Conservation (phyloP, 2,888 invertebrate genomes). For the Hypomecis punctinalis region DNA sequence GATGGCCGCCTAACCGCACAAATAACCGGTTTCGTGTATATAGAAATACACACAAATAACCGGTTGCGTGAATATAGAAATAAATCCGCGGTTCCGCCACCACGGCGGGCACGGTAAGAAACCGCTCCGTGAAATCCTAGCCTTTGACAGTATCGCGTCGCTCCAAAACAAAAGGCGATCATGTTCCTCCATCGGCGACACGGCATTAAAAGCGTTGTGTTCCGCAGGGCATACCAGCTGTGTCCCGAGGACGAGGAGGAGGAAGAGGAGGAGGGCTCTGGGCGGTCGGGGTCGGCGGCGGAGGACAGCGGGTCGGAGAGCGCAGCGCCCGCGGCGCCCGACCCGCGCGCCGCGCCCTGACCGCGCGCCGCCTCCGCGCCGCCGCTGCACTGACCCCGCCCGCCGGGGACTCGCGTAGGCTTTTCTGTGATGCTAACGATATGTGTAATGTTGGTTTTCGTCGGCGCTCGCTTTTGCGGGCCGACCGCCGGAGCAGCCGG, state of each 20-base stretch:
- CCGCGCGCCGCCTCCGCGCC: slow-evolving; percentile 44
- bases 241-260: slow-evolving; percentile 82
- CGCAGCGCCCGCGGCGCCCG: slow-evolving; percentile 41
- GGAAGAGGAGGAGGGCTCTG: slow-evolving; percentile 73
- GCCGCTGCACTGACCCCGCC: slow-evolving; percentile 23
- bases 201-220: neutral
- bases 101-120: no score
- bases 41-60: no score
- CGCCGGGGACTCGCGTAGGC: slow-evolving; percentile 53
- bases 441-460: slow-evolving; percentile 64
- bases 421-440: slow-evolving; percentile 78
- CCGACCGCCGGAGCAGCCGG: slow-evolving; percentile 33
- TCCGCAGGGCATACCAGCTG: slow-evolving; percentile 74
- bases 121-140: no score
- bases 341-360: slow-evolving; percentile 45
- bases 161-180: neutral
- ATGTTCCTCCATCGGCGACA: no score
- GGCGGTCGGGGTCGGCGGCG: slow-evolving; percentile 56
- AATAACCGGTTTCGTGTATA: no score
- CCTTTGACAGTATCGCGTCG: no score
- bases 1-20: no score
- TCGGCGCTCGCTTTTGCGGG: slow-evolving; percentile 61
- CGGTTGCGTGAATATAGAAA: no score
- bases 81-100: no score
- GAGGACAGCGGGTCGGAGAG: slow-evolving; percentile 52